Conservation (phyloP, 2,113 vertebrate species). For the Leptosomus discolor region DNA sequence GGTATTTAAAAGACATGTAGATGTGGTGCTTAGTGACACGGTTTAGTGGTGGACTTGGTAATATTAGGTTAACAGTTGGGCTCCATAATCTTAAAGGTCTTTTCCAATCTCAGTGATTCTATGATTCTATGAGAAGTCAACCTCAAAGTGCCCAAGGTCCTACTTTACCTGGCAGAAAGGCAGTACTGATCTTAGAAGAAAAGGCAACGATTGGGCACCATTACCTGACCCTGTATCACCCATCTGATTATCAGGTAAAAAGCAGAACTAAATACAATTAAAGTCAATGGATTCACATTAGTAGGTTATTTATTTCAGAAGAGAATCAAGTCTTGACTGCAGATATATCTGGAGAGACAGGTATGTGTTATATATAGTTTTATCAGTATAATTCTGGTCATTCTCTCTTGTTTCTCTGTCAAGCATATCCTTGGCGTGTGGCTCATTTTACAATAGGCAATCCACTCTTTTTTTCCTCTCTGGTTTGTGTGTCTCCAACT, state of each 20-base stretch:
- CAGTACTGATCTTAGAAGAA: not conserved
- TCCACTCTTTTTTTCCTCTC: not conserved
- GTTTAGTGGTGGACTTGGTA: not conserved
- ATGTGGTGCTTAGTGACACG: no score
- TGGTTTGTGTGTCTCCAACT: not conserved
- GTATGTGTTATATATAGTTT: not conserved
- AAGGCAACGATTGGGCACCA: not conserved
- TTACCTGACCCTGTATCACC: not conserved
- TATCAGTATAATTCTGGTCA: not conserved
- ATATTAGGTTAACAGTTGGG: not conserved
- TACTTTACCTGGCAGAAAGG: not conserved
- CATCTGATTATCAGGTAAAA: not conserved
- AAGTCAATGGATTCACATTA: not conserved
- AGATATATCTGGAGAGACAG: not conserved
- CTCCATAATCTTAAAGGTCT: not conserved
- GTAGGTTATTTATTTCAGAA: not conserved
- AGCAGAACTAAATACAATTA: not conserved
- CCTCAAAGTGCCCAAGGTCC: not conserved
- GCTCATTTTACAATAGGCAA: not conserved
- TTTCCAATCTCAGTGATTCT: not conserved
- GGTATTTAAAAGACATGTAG: not conserved
- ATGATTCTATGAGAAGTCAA: not conserved
- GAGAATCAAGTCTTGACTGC: not conserved
- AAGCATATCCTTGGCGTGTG: not conserved
- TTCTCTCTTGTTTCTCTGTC: not conserved